Evolutionary conservation across 2,888 invertebrate species (phyloP), one percentile per base, ranked within the genome.

Genomic region (Plagodis pulveraria): DNA sequence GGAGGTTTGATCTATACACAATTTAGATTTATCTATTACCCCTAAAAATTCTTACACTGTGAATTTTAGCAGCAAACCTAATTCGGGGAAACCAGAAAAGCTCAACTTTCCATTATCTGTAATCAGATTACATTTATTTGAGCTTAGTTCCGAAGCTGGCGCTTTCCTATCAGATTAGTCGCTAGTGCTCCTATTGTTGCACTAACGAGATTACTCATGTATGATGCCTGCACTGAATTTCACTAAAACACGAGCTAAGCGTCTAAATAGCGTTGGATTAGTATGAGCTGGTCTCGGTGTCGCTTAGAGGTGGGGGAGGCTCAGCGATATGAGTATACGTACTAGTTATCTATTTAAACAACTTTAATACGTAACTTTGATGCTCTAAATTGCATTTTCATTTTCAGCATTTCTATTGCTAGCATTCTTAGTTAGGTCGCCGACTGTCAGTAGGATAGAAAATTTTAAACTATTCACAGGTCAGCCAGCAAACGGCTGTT

Each of bases 171-270:
- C 82, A 78, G 82, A 85, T 84, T 83, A 83, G 40, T 40, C 40
- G 40, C 40, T 40, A 40, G 66, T 68, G 75, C 80, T 76, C 78
- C 83, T 76, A 84, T 84, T 84, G 84, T 86, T 75, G 73, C 75
- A 70, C 73, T 83, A 85, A 85, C 83, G 80, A 81, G 84, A 84
- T 86, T 86, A 86, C 70, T 76, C 78, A 78, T 77, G 80, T 80
- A 81, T 80, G 83, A 81, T 80, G 80, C 70, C 68, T 73, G 74
- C 76, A 74, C 76, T 69, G 76, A 81, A 80, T 78, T 78, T 84
- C 76, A 75, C 82, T 81, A 84, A 84, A 84, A 85, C 83, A 78
- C 77, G 78, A 71, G 78, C 74, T 81, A 76, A 84, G 76, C 71
- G 72, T 72, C 71, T 77, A 75, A 77, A 81, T 77, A 78, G 73